Evolutionary conservation across 1,140 invertebrate species (phyloP).

Genomic region (Notospermus geniculatus): DNA sequence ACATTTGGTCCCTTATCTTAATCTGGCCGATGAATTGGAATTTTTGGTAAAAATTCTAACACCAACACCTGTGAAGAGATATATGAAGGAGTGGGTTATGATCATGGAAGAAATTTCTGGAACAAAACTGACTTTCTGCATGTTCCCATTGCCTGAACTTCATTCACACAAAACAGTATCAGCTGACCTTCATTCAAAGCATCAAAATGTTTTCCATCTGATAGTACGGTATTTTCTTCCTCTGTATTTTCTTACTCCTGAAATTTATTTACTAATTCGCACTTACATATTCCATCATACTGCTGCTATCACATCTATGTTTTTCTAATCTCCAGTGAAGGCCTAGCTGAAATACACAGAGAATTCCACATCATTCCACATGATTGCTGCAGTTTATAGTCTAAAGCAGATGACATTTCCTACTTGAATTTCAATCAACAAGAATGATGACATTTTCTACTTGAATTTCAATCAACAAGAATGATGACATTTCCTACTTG

Average conservation of each 20-base stretch:
- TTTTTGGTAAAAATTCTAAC: slow-evolving; percentile 94
- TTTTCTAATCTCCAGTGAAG: slow-evolving; percentile 89
- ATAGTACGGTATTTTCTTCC: too few relatives aligned
- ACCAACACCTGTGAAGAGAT: slow-evolving; percentile 69
- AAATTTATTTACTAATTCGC: too few relatives aligned
- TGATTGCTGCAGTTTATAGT: not conserved
- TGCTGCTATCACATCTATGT: slow-evolving; percentile 91
- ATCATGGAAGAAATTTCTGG: too few relatives aligned
- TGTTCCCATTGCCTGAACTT: too few relatives aligned
- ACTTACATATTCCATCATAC: slow-evolving; percentile 96
- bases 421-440: too few relatives aligned
- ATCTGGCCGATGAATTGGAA: slow-evolving; percentile 89
- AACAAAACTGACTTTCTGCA: too few relatives aligned
- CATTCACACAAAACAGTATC: too few relatives aligned
- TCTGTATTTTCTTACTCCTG: too few relatives aligned
- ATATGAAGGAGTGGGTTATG: slow-evolving; percentile 26
- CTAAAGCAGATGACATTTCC: not conserved
- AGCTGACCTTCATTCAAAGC: not conserved
- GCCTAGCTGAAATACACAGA: slow-evolving; percentile 63
- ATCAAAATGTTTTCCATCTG: slow-evolving; percentile 11
- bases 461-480: too few relatives aligned
- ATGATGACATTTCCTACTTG: too few relatives aligned
- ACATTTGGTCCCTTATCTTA: slow-evolving; percentile 45
- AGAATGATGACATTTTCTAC: too few relatives aligned
- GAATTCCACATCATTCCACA: slow-evolving; percentile 4